Evolutionary conservation across 2,888 invertebrate species (phyloP).

Genomic region (Thymelicus acteon): DNA sequence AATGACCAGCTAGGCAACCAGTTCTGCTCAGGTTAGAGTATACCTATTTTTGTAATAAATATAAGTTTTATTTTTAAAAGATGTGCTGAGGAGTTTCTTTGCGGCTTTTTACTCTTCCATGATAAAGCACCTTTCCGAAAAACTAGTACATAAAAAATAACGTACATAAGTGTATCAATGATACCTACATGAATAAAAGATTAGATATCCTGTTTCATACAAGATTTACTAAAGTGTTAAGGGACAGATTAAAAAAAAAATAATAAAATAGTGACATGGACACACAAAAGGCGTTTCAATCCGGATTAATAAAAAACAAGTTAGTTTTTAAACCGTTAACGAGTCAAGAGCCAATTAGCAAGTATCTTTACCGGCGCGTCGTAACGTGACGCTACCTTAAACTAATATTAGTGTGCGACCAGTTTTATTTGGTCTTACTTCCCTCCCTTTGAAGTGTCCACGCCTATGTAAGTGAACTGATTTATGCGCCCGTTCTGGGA

Average conservation of each 20-base stretch:
- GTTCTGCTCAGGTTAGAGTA: too few relatives aligned
- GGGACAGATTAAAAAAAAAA: background rate
- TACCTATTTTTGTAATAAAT: too few relatives aligned
- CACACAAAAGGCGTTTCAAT: background rate
- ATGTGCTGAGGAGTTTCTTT: too few relatives aligned
- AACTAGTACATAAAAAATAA: too few relatives aligned
- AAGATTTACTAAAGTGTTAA: too few relatives aligned
- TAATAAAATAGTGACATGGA: background rate
- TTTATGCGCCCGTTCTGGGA: slow-evolving; percentile 50
- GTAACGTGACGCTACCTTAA: slow-evolving; percentile 12
- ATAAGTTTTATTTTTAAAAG: too few relatives aligned
- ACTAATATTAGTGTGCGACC: background rate
- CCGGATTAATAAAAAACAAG: slow-evolving; percentile 1
- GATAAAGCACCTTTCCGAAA: too few relatives aligned
- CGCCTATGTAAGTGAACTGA: slow-evolving; percentile 49
- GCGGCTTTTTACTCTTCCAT: too few relatives aligned
- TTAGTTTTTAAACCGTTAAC: background rate
- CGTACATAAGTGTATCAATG: too few relatives aligned
- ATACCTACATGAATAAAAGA: too few relatives aligned
- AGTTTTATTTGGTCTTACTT: slow-evolving; percentile 32
- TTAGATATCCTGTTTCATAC: too few relatives aligned
- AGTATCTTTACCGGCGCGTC: background rate
- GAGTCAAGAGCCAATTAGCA: background rate
- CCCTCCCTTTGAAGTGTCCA: slow-evolving; percentile 50
- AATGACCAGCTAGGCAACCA: too few relatives aligned